Conservation (phyloP, 2,113 vertebrate genomes). For the Oncorhynchus nerka region DNA sequence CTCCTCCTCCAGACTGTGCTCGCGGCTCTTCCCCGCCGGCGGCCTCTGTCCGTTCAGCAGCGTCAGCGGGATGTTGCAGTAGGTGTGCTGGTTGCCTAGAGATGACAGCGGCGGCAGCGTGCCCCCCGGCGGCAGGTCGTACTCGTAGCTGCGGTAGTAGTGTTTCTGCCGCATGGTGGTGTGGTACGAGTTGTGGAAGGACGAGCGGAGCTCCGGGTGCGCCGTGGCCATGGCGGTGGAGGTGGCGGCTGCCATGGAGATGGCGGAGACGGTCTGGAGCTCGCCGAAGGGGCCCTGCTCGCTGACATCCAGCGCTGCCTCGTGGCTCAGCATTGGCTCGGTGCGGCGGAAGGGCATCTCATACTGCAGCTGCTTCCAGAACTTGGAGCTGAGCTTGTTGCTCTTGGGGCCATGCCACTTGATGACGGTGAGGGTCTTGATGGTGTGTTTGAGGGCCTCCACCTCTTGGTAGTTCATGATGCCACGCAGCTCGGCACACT, state of each 20-base stretch:
- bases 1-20: slow-evolving; percentile 94
- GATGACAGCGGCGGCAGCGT: slow-evolving; percentile 92
- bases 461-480: slow-evolving; percentile 99
- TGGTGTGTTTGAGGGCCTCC: slow-evolving; percentile 96
- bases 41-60: slow-evolving; percentile 97
- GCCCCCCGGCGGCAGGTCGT: slow-evolving; percentile 90
- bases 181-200: slow-evolving; percentile 97
- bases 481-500: slow-evolving; percentile 94
- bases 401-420: slow-evolving; percentile 95
- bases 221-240: slow-evolving; percentile 97
- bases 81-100: slow-evolving; percentile 98
- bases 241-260: slow-evolving; percentile 97
- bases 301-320: slow-evolving; percentile 94
- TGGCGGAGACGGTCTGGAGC: slow-evolving; percentile 96
- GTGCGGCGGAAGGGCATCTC: slow-evolving; percentile 98
- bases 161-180: slow-evolving; percentile 99
- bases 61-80: slow-evolving; percentile 99
- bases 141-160: slow-evolving; percentile 98
- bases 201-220: slow-evolving; percentile 94
- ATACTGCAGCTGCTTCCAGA: slow-evolving; percentile 99
- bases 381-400: slow-evolving; percentile 98
- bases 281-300: slow-evolving; percentile 97
- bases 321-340: slow-evolving; percentile 89
- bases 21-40: slow-evolving; percentile 85
- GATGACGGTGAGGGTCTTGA: slow-evolving; percentile 96